phyloP scores from a whole-genome alignment of 2,888 invertebrate species.

The Platerodrilus igneus region DNA sequence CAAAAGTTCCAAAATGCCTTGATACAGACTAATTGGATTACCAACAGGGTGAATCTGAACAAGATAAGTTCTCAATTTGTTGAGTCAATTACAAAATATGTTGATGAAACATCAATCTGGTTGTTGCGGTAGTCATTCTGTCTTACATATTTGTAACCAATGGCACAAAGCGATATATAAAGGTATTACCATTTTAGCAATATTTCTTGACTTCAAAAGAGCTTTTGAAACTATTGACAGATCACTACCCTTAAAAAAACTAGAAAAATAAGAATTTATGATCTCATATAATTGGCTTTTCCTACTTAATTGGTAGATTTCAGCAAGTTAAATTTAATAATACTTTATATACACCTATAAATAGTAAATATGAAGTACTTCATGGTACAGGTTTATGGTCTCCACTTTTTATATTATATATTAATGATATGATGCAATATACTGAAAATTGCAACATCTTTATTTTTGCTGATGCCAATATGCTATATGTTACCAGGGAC shows the following conservation, averaged over 20 bases:
- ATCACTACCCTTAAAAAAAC: not conserved
- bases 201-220: conserved; percentile 1
- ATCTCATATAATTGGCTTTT: no score
- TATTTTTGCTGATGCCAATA: no score
- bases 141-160: no score
- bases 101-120: no score
- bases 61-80: no score
- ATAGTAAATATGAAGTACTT: not conserved
- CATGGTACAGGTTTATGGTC: not conserved
- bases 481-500: no score
- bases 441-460: no score
- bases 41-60: no score
- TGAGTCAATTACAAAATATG: no score
- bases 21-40: no score
- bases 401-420: not conserved
- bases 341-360: not conserved
- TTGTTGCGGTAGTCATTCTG: no score
- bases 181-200: not conserved
- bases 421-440: conserved; percentile 1
- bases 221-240: not conserved
- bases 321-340: not conserved
- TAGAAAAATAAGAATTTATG: not conserved
- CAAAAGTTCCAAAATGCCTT: no score
- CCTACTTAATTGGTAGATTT: not conserved
- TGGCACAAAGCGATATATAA: not conserved